Percentiles rank a stretch among this genome's conserved stretches.
These are phyloP conservation scores for Nipponia nippon DNA, from an alignment of 2,113 vertebrate species.

Conservation along the genomic window DNA sequence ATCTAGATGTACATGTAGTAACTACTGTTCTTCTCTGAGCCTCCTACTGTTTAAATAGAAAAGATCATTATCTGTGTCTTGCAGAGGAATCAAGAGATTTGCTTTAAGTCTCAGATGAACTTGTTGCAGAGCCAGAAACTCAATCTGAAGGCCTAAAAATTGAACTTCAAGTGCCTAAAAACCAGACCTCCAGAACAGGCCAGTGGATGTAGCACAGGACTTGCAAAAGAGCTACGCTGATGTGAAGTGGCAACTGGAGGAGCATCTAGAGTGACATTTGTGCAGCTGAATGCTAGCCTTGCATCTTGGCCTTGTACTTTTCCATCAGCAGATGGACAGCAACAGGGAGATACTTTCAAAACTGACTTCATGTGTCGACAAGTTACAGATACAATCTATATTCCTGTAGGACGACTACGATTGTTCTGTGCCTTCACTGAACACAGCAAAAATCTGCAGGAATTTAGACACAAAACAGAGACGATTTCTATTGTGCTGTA, in stretches of 20 bases:
- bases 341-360: background rate
- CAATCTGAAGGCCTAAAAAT: background rate
- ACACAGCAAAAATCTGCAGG: background rate
- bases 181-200: background rate
- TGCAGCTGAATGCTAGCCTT: background rate
- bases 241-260: background rate
- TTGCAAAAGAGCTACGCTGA: background rate
- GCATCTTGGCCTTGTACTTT: background rate
- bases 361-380: background rate
- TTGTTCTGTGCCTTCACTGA: background rate
- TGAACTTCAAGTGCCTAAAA: background rate
- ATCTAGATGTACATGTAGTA: rapidly evolving
- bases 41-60: background rate
- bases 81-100: background rate
- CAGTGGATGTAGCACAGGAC: background rate
- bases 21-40: background rate
- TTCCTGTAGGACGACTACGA: background rate
- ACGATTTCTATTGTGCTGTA: background rate
- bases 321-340: background rate
- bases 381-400: background rate
- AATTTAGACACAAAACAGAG: background rate
- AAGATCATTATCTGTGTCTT: background rate
- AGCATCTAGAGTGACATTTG: background rate
- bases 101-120: background rate
- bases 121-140: background rate